Base-by-base conservation (phyloP, 2,113 vertebrate genomes). In the Erpornis zantholeuca region DNA sequence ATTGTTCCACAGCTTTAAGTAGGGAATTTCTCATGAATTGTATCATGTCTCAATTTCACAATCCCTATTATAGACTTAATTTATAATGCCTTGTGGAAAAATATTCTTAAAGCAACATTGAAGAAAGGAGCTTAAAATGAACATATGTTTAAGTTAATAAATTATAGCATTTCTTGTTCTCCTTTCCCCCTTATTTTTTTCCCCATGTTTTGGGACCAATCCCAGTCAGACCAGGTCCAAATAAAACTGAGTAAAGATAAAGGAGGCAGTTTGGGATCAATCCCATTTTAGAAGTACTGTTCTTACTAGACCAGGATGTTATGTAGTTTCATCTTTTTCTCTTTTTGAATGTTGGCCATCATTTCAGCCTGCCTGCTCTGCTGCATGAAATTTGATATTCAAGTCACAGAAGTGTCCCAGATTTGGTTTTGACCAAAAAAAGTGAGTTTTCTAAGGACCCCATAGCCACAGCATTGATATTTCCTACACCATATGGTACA, bases 341-440 rank as follows among this genome's bases (percentile, higher is more conserved):
- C 31, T 45, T 65, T 90, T 86, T 61, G 23, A 84, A 60, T 29
- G 21, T 9, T 60, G 29, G 12, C n/a, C 60, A 18, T 64, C 11
- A 1, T 80, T 90, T 86, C 79, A 70, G 21, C 13, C 56, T 88
- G 47, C 1, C 0, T 78, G 27, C 12, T 84, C 47, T 68, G 70
- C 40, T 72, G 44, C 71, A 45, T 12, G 28, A 21, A 91, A 93
- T 69, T 57, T 6, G 2, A 61, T 52, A 70, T 56, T 28, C 24
- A 76, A 86, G 44, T 68, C 11, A 0, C 44, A 68, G 40, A 92
- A 94, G 8, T 29, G 56, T 86, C 63, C 28, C 44, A 66, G 83
- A 91, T 88, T 84, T 84, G 49, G n/a, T 66, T 83, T 89, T 89
- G 31, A 76, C 61, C 52, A 89, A 82, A 92, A 94, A 92, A 86